Conservation (phyloP, 2,113 vertebrate species). For the Cyprinodon variegatus region DNA sequence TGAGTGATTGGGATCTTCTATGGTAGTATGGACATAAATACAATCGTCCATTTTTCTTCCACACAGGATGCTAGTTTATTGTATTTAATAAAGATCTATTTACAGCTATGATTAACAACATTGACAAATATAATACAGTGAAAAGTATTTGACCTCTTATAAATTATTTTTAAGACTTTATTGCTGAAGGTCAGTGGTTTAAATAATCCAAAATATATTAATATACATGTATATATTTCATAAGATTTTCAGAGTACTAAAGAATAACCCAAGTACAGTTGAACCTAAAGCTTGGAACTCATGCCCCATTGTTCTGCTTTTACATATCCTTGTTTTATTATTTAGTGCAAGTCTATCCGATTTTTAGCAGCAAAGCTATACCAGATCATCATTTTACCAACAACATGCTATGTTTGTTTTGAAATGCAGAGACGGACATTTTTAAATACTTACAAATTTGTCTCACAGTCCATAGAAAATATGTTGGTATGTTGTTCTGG, state of each 20-base stretch:
- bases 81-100: neutral
- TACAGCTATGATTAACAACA: no score
- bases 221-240: neutral
- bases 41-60: constrained; percentile 3
- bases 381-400: neutral
- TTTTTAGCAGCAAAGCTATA: neutral
- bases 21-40: constrained; percentile 26
- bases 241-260: neutral
- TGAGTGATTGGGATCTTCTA: constrained; percentile 14
- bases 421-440: neutral
- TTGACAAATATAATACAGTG: neutral
- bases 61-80: neutral
- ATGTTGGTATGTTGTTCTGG: neutral
- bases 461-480: neutral
- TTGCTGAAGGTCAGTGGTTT: neutral
- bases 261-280: neutral
- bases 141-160: neutral
- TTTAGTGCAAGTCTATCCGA: neutral
- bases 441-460: no score
- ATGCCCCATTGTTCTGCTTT: neutral
- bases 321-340: neutral
- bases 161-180: neutral
- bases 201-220: neutral
- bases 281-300: neutral
- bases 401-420: neutral